Evolutionary conservation across 2,888 invertebrate genomes (phyloP).

Genomic region (Cyclophora punctaria): DNA sequence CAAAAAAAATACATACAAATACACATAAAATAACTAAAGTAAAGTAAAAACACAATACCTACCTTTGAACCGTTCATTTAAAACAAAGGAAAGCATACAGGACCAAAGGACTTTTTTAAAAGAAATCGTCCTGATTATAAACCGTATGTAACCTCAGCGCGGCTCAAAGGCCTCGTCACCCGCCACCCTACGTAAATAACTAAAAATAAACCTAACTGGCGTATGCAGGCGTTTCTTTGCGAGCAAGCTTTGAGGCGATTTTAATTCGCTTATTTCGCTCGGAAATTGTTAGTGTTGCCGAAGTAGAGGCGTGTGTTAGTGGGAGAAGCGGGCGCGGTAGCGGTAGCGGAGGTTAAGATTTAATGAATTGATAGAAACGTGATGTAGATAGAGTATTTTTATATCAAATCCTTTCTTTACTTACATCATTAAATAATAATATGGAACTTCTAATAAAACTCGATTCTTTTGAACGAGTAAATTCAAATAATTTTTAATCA

Average conservation of each 20-base stretch:
- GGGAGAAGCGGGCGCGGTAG: slow-evolving; percentile 6
- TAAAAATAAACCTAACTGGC: slow-evolving; percentile 51
- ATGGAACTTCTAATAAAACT: no score
- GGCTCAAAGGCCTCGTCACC: slow-evolving; percentile 50
- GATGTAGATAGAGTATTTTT: no score
- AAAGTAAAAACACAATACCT: no score
- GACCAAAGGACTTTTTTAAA: no score
- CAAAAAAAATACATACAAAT: no score
- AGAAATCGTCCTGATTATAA: slow-evolving; percentile 22
- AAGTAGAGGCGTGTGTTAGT: slow-evolving; percentile 35
- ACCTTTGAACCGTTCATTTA: no score
- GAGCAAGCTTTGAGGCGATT: slow-evolving; percentile 64
- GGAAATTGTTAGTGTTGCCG: slow-evolving; percentile 56
- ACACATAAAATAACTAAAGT: no score
- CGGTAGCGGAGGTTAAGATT: neutral
- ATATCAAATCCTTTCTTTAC: no score
- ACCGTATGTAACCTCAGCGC: slow-evolving; percentile 14
- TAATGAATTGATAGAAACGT: no score
- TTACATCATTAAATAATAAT: no score
- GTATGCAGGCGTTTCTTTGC: slow-evolving; percentile 61
- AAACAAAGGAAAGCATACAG: no score
- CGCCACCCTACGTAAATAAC: slow-evolving; percentile 40
- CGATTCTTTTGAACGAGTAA: no score
- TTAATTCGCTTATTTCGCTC: slow-evolving; percentile 68
- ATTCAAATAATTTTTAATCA: neutral